These are phyloP conservation scores for Eriocheir sinensis DNA, from an alignment of 1,140 invertebrate genomes.

Conservation along the genomic window DNA sequence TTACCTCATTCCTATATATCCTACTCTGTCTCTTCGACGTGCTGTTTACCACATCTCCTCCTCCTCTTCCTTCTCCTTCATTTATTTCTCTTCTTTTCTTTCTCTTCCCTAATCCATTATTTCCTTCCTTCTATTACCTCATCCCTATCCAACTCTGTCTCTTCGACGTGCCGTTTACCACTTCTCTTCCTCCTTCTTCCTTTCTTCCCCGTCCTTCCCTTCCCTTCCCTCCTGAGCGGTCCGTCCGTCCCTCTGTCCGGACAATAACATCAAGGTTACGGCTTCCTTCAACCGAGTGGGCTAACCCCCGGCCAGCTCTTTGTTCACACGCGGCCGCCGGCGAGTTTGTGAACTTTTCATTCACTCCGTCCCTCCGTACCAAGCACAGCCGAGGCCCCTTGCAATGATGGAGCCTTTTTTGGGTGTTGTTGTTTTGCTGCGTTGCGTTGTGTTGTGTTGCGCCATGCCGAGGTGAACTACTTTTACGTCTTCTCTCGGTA, in stretches of 20 bases:
- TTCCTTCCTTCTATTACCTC: slow-evolving; percentile 6
- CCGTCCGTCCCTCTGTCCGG: neutral
- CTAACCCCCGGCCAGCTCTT: neutral
- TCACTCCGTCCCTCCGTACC: neutral
- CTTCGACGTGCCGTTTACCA: neutral
- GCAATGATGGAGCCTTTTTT: no score
- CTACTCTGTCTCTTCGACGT: slow-evolving; percentile 2
- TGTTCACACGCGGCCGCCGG: neutral
- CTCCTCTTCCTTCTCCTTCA: no score
- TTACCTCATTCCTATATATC: neutral
- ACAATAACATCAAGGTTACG: slow-evolving; percentile 25
- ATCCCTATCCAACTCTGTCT: neutral
- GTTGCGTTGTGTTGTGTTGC: no score
- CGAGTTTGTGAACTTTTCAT: neutral
- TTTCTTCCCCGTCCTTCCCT: neutral
- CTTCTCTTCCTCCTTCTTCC: slow-evolving; percentile 19
- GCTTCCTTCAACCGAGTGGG: neutral
- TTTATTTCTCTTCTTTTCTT: no score
- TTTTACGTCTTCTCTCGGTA: no score
- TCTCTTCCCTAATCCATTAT: neutral
- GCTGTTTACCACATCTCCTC: neutral
- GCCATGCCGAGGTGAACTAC: neutral
- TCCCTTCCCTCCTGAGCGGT: neutral
- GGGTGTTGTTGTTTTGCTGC: neutral
- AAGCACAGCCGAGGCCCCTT: neutral